A percentile compares a stretch with the other conserved stretches of the same genome.
These are phyloP conservation scores for Lottia scabra DNA, from an alignment of 2,888 invertebrate genomes.

Conservation along the genomic window DNA sequence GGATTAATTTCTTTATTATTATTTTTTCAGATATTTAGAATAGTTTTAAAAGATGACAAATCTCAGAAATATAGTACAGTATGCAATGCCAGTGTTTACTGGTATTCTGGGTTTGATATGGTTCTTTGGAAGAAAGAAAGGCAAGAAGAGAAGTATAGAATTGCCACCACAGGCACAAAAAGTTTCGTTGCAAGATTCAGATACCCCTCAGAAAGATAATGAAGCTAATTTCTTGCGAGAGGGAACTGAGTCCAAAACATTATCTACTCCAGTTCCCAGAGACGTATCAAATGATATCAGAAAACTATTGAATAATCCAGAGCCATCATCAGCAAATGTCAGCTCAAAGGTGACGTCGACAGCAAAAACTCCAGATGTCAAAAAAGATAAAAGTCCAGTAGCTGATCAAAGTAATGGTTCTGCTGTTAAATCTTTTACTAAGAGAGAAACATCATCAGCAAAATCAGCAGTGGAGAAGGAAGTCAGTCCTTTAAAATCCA, in stretches of 20 bases:
- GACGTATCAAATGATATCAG: background rate
- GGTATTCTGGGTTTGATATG: conserved; percentile 54
- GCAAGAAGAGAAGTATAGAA: background rate
- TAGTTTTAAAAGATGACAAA: conserved; percentile 27
- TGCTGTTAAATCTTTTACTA: too few relatives aligned
- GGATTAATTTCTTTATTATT: too few relatives aligned
- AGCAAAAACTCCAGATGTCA: background rate
- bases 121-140: conserved; percentile 45
- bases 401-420: conserved; percentile 13
- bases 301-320: conserved; percentile 5
- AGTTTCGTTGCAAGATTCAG: too few relatives aligned
- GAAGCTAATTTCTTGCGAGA: background rate
- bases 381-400: conserved; percentile 12
- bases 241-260: background rate
- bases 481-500: too few relatives aligned
- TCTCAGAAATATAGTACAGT: conserved; percentile 36
- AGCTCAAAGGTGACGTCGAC: background rate
- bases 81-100: conserved; percentile 46
- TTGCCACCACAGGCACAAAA: background rate
- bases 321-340: background rate
- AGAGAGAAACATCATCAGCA: too few relatives aligned
- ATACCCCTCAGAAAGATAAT: too few relatives aligned
- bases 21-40: conserved; percentile 11
- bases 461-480: too few relatives aligned
- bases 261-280: background rate